Evolutionary conservation across 2,797 vertebrate species (phyloP), one percentile per base, ranked within the genome.

Genomic region (Harpagifer antarcticus): DNA sequence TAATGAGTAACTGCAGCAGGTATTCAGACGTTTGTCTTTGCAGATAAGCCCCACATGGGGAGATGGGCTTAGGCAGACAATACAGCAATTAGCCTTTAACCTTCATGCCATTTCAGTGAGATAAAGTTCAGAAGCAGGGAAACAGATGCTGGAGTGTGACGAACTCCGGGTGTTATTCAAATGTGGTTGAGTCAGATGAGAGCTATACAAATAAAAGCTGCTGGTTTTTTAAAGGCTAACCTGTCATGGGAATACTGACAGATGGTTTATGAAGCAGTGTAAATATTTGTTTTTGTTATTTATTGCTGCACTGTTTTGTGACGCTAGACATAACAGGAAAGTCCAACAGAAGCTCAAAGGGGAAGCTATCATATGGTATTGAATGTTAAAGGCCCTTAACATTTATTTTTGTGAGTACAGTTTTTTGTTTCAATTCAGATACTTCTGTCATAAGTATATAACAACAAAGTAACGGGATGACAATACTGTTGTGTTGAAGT

Each of bases 1-100:
- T 82, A 89, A 83, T 86, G 43, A 78, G 11, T 75, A 79, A 85
- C 84, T 59, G 47, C 50, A 66, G 60, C 63, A 72, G 59, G 42
- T 68, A 62, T 16, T 57, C 10, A 71, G 54, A 45, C 20, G 70
- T 77, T 72, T 71, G 66, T 72, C 78, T 62, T 60, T 42, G 44
- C 42, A 76, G 68, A 88, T 78, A 86, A 86, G 67, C 27, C 49
- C 37, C 42, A 66, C 57, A 66, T 54, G 8, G 42, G 69, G 65
- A 84, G 59, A 76, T 42, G 78, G n/a, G 55, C 37, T 9, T 45
- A 20, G 63, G 45, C 56, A 68, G 58, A 74, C 57, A 72, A 19
- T 20, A 58, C 6, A 50, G 60, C 43, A 82, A 73, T 82, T 87
- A 77, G 57, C 31, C 49, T 76, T 19, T 61, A 75, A 82, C 16